Percentiles rank a stretch among this genome's conserved stretches.
Evolutionary conservation across 2,113 vertebrate species (phyloP).

Genomic region (Muntiacus reevesi): DNA sequence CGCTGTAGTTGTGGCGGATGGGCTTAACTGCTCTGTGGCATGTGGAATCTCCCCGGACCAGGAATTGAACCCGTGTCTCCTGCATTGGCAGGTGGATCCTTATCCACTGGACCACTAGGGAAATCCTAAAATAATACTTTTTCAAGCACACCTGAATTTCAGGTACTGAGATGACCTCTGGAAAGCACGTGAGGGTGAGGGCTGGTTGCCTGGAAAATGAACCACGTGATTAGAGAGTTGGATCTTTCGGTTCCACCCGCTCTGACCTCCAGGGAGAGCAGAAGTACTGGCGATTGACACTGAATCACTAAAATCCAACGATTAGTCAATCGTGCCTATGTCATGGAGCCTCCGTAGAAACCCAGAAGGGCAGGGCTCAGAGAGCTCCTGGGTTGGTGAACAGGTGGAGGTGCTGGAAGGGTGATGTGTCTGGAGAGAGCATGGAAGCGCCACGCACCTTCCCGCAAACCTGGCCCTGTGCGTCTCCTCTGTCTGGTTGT

Average conservation of each 20-base stretch:
- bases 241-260: background rate
- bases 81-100: background rate
- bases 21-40: background rate
- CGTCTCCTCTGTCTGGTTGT: background rate
- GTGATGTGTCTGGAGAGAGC: background rate
- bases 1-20: fast-evolving
- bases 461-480: background rate
- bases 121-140: background rate
- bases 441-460: background rate
- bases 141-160: background rate
- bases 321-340: background rate
- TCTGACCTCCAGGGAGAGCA: background rate
- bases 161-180: background rate
- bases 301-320: too few species aligned
- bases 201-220: background rate
- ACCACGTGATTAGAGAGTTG: background rate
- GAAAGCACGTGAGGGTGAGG: background rate
- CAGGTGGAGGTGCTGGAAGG: background rate
- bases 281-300: background rate
- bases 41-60: background rate
- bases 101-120: background rate
- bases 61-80: background rate
- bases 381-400: background rate
- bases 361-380: background rate
- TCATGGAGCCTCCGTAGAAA: background rate